A percentile compares a stretch with the other conserved stretches of the same genome.
Evolutionary conservation across 2,888 invertebrate species (phyloP).

Genomic region (Lasius platythorax): DNA sequence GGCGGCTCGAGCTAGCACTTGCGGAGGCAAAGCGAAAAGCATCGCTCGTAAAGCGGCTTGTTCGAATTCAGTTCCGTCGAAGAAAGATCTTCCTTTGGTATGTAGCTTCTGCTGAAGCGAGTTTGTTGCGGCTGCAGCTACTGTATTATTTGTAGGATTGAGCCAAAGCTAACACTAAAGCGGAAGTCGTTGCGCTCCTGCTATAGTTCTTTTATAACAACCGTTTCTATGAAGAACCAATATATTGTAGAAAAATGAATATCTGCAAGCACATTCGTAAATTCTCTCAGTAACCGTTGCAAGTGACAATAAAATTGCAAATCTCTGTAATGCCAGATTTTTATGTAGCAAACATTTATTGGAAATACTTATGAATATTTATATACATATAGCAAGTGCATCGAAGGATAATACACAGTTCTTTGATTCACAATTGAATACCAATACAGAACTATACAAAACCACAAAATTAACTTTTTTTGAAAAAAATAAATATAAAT

Average conservation of each 20-base stretch:
- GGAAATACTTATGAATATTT: not conserved
- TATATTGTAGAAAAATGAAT: not conserved
- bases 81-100: slow-evolving; percentile 53
- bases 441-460: not conserved
- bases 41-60: slow-evolving; percentile 68
- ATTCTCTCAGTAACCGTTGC: not conserved
- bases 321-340: not conserved
- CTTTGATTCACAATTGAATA: not conserved
- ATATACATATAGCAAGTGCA: not conserved
- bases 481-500: not conserved
- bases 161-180: not conserved
- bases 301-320: not conserved
- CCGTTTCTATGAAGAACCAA: not conserved
- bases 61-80: slow-evolving; percentile 63
- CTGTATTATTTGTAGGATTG: slow-evolving; percentile 65
- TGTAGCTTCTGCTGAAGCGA: slow-evolving; percentile 33
- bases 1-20: slow-evolving; percentile 58
- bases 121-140: slow-evolving; percentile 32
- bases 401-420: not conserved
- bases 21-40: slow-evolving; percentile 49
- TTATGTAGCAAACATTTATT: not conserved
- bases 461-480: not conserved
- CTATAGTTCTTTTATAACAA: not conserved
- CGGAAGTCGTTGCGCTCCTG: not conserved
- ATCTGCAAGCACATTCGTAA: not conserved